A percentile compares a stretch with the other conserved stretches of the same genome.
Conservation (phyloP, 1,140 invertebrate genomes). For the Caenorhabditis latens region DNA sequence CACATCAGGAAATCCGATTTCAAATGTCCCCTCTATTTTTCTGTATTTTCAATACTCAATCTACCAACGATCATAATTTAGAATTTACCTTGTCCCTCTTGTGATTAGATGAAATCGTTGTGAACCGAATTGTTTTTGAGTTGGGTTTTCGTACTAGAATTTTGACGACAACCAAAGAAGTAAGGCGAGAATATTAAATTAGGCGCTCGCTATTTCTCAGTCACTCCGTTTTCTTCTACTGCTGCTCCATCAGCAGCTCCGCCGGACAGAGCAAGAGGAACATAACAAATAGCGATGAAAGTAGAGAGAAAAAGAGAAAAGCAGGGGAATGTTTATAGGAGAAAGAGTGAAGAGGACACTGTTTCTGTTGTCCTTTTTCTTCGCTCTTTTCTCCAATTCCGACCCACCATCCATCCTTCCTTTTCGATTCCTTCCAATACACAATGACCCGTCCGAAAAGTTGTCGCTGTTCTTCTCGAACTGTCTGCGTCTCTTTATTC, state of each 20-base stretch:
- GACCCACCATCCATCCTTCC: neutral
- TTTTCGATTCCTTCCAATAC: neutral
- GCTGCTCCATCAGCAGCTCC: neutral
- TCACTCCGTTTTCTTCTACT: neutral
- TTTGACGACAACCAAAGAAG: neutral
- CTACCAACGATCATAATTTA: neutral
- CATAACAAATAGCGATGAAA: neutral
- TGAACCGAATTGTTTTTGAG: neutral
- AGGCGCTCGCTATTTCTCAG: constrained; percentile 9
- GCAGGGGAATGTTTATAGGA: constrained; percentile 19
- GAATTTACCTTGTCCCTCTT: neutral
- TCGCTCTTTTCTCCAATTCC: constrained; percentile 44
- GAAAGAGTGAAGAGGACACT: neutral
- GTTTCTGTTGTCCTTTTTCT: constrained; percentile 35
- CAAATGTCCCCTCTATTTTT: neutral
- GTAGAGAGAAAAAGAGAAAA: neutral
- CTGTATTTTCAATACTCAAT: neutral
- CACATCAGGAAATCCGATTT: constrained; percentile 23
- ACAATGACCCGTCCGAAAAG: constrained; percentile 50
- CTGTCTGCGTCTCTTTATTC: neutral
- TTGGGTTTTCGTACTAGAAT: neutral
- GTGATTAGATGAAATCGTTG: constrained; percentile 54
- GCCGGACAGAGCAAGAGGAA: neutral
- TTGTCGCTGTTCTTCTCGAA: constrained; percentile 31
- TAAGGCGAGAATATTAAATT: constrained; percentile 51